These are phyloP conservation scores for Drosophila mauritiana DNA, from an alignment of 1,140 invertebrate genomes.

Conservation along the genomic window DNA sequence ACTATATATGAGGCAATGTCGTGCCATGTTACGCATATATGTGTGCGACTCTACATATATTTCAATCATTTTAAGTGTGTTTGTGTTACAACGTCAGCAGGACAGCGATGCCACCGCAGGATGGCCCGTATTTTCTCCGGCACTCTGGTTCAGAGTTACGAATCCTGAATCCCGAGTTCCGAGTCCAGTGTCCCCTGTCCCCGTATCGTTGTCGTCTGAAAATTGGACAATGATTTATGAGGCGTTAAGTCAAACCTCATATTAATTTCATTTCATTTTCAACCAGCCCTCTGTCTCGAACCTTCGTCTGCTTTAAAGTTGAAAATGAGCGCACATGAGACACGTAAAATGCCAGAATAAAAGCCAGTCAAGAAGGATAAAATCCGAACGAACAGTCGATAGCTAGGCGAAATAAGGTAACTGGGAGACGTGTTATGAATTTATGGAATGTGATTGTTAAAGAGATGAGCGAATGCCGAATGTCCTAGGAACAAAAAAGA, in stretches of 20 bases:
- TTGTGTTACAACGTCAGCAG: constrained; percentile 70
- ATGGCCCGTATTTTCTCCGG: constrained; percentile 24
- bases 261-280: constrained; percentile 81
- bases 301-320: constrained; percentile 52
- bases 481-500: background rate
- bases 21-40: constrained; percentile 71
- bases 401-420: constrained; percentile 32
- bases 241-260: constrained; percentile 81
- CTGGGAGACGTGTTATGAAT: constrained; percentile 64
- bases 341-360: constrained; percentile 49
- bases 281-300: constrained; percentile 28
- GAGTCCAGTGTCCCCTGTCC: constrained; percentile 27
- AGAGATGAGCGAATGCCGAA: background rate
- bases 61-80: constrained; percentile 81
- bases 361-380: constrained; percentile 52
- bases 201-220: constrained; percentile 51
- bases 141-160: constrained; percentile 1
- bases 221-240: constrained; percentile 83
- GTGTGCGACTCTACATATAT: constrained; percentile 68
- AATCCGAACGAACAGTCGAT: constrained; percentile 48
- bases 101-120: constrained; percentile 52
- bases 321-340: constrained; percentile 39
- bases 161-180: background rate
- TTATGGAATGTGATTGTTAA: constrained; percentile 16
- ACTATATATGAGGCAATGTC: constrained; percentile 51